Evolutionary conservation across 2,888 invertebrate genomes (phyloP), one percentile per base, ranked within the genome.

Genomic region (Noctuana brunneofusca): DNA sequence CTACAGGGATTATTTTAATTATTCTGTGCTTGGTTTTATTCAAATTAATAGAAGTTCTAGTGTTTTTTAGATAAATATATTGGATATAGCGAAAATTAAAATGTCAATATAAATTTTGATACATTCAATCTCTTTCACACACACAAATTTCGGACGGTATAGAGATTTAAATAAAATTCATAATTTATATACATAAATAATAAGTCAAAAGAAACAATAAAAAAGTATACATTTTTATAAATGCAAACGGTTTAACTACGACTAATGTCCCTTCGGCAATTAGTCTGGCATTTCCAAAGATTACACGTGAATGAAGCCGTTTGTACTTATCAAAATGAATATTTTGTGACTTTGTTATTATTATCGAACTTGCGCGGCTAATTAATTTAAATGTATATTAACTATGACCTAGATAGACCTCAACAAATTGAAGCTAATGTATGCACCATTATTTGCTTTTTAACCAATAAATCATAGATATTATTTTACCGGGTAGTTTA

Each of bases 91-190:
- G 18, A 11, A 49, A 54, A 43, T 38, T 11, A 60, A 27, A 46
- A 53, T 20, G 30, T 12, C 22, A 43, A 14, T 27, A 52, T 32
- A n/a, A 46, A 52, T 57, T 22, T 58, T 35, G 32, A 57, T 56
- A 66, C 63, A 68, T 63, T 68, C 59, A 65, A 67, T 68, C 67
- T 67, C 68, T 65, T 71, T 71, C 70, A 67, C 65, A 66, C 70
- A 67, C 70, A 64, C 75, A 73, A 67, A 66, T 69, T 70, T 75
- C 76, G 80, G 80, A 80, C 80, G 80, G 80, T 79, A 75, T 78
- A 76, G 74, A 74, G 70, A 68, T 63, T 59, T 27, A 65, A 67
- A 68, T 64, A 59, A 64, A 62, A 53, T n/a, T 24, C 32, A 53
- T 59, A 46, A 30, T 46, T 32, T 18, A 48, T 38, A 48, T 57